Evolutionary conservation across 1,140 invertebrate species (phyloP), one percentile per base, ranked within the genome.

Genomic region (Cecropterus lyciades): DNA sequence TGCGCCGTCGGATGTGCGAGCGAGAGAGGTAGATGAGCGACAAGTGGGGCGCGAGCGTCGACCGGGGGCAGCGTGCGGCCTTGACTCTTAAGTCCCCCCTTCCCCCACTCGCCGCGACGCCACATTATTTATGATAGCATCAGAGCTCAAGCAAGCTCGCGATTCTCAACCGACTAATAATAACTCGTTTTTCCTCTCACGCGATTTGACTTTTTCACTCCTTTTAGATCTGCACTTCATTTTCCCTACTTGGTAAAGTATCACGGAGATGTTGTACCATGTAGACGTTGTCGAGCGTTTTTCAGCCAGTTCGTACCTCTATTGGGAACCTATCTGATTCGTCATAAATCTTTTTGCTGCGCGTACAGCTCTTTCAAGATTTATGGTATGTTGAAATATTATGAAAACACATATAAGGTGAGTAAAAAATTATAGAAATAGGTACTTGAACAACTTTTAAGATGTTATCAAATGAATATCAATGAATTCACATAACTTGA

Each of bases 51-150:
- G 82, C 87, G 84, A 89, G 78, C 86, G 84, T 77, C 85, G 91
- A 92, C 93, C 87, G 93, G 93, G 94, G 94, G 94, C 94, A 94
- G 91, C 94, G 94, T 93, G 94, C 93, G 94, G 93, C 94, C 94
- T 95, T 94, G 94, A 94, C 94, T 94, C 93, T 94, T 93, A 88
- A 83, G 85, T 82, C 72, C 63, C 69, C 65, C 73, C 74, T 43
- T 10, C 75, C 79, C 68, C 71, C 77, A 77, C 73, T 78, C 71
- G 64, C 85, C 79, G 81, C 81, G 75, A 84, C 83, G 84, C 85
- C 82, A 88, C 83, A 85, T 88, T 91, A 90, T 91, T 89, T 90
- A 91, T 89, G 89, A 91, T 91, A 87, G 82, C 86, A 90, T 90
- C 85, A 83, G 79, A 85, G 79, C 84, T 85, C 80, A 78, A 89